Base-by-base conservation (phyloP, 1,140 invertebrate species). In the Proctacanthus coquilletti region DNA sequence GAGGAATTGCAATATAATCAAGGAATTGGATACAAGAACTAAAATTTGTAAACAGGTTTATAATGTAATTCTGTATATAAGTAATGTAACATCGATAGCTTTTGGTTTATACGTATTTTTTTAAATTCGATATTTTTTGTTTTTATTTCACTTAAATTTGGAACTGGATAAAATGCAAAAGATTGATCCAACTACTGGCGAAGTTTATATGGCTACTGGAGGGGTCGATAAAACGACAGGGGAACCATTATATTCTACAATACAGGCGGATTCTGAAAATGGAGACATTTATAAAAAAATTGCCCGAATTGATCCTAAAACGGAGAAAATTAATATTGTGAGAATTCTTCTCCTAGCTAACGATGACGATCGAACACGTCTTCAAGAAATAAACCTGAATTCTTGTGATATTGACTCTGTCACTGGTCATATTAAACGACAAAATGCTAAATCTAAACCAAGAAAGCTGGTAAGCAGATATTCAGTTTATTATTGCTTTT, bases 211-310 rank as follows among this genome's bases (percentile, higher is more conserved):
- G 4, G 53, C 56, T 34, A 60, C 56, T 21, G 57, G 57, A 2
- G 56, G 58, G 30, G 52, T 68, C 5, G 73, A 75, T 43, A 67
- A 71, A 47, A 58, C 65, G 25, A 67, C 68, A 11, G 65, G 66
- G 38, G 63, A 71, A 50, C 72, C 73, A 17, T 48, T 75, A 15
- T 75, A 71, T 48, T 69, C 72, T 8, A 64, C 69, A n/a, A 74
- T 71, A n/a, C 71, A 75, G 61, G 68, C 75, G 38, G 70, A 74
- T 51, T 68, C 69, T 8, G 64, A 66, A 25, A 70, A 68, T 21
- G 72, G 72, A 8, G 69, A 74, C 51, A 72, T 75, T 38, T 75
- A 72, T 50, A 75, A 72, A 17, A 60, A 71, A 50, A 45, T 72
- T 37, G 71, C 70, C 9, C 72, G 66, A 52, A 69, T 75, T 44